phyloP scores from a whole-genome alignment of 1,140 invertebrate species.

The Adelges cooleyi region DNA sequence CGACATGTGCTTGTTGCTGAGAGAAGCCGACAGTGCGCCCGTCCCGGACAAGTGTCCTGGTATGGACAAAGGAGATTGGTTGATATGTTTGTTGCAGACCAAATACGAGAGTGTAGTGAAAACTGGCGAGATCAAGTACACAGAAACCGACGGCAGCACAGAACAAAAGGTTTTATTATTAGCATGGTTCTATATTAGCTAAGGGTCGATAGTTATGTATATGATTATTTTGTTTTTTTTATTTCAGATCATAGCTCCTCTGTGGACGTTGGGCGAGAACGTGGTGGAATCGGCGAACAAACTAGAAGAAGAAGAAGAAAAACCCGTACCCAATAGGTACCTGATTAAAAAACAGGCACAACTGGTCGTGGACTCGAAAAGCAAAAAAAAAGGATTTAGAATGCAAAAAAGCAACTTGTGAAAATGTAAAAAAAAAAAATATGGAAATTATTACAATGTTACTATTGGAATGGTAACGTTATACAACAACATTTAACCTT shows the following conservation, averaged over 20 bases:
- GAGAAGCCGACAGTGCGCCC: conserved; percentile 37
- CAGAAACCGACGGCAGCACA: no score
- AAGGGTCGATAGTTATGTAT: no score
- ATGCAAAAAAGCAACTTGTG: background rate
- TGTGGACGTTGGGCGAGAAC: conserved; percentile 7
- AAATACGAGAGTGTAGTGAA: conserved; percentile 20
- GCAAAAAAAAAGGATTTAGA: conserved; percentile 12
- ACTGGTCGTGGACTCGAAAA: conserved; percentile 6
- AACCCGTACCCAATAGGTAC: conserved; percentile 1
- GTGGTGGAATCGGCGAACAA: background rate
- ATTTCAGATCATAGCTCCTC: background rate
- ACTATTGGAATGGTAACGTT: no score
- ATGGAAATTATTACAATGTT: no score
- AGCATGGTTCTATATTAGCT: no score
- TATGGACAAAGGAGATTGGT: conserved; percentile 30
- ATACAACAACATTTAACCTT: no score
- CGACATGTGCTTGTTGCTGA: conserved; percentile 24
- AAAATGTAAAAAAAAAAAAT: no score
- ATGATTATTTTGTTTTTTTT: no score
- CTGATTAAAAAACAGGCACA: conserved; percentile 9
- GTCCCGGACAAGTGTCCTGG: conserved; percentile 30
- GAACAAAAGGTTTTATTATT: no score
- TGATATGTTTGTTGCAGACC: conserved; percentile 30
- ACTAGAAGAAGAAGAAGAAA: conserved; percentile 16
- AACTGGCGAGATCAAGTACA: background rate